Percentiles rank a stretch among this genome's conserved stretches.
Conservation (phyloP, 2,888 invertebrate species). For the Acronicta psi region DNA sequence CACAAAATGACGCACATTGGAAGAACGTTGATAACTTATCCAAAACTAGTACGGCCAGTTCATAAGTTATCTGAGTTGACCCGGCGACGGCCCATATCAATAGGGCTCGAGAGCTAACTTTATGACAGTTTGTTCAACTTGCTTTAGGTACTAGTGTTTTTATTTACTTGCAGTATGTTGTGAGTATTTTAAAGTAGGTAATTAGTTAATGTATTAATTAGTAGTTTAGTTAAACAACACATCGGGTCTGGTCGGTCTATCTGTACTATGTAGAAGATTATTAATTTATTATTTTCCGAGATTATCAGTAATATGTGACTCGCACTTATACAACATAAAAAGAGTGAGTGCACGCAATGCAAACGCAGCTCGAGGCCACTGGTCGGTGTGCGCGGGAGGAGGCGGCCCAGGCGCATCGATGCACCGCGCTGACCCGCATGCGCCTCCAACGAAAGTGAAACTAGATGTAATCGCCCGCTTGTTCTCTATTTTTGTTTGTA, state of each 20-base stretch:
- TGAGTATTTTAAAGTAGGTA: slow-evolving; percentile 12
- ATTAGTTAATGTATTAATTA: too few species aligned
- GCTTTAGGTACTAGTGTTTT: slow-evolving; percentile 70
- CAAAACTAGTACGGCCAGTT: slow-evolving; percentile 81
- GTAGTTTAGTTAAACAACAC: too few species aligned
- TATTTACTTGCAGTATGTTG: slow-evolving; percentile 76
- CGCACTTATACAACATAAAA: slow-evolving; percentile 40
- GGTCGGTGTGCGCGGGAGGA: slow-evolving; percentile 37
- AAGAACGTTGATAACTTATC: slow-evolving; percentile 85
- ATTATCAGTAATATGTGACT: slow-evolving; percentile 9
- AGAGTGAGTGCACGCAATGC: slow-evolving; percentile 53
- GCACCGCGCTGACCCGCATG: slow-evolving; percentile 74
- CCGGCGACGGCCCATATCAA: slow-evolving; percentile 70
- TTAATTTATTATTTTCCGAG: slow-evolving; percentile 9
- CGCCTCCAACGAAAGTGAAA: slow-evolving; percentile 81
- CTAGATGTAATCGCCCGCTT: slow-evolving; percentile 71
- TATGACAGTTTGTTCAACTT: slow-evolving; percentile 85
- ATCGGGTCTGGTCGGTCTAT: too few species aligned
- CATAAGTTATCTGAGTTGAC: slow-evolving; percentile 81
- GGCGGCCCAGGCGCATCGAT: slow-evolving; percentile 64
- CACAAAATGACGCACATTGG: slow-evolving; percentile 83
- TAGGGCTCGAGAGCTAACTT: slow-evolving; percentile 66
- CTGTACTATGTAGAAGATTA: too few species aligned
- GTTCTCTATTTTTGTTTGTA: slow-evolving; percentile 70
- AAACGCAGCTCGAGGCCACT: slow-evolving; percentile 58